These are phyloP conservation scores for Murina feae DNA, from an alignment of 2,113 vertebrate genomes.

Conservation along the genomic window DNA sequence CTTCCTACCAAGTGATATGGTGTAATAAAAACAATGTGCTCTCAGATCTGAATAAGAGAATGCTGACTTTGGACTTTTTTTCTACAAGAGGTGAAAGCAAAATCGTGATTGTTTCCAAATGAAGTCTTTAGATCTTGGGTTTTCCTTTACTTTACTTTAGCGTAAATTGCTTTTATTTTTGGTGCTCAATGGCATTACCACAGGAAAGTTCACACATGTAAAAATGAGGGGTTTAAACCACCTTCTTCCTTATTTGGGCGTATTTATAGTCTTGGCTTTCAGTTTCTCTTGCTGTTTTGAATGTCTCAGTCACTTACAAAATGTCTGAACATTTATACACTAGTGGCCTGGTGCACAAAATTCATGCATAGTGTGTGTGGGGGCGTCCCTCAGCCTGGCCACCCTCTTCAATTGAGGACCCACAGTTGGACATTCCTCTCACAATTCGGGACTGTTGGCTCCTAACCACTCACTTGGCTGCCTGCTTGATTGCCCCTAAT, in stretches of 20 bases:
- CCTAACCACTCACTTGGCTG: no score
- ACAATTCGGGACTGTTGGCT: no score
- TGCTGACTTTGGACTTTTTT: not conserved
- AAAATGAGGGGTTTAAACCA: not conserved
- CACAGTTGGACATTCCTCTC: no score
- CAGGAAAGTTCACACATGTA: not conserved
- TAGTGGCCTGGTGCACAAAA: no score
- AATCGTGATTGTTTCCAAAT: not conserved
- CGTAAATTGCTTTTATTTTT: not conserved
- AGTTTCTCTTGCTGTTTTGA: not conserved
- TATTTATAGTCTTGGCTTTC: not conserved
- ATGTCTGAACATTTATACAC: not conserved
- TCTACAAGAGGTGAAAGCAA: not conserved
- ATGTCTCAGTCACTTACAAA: conserved; percentile 21
- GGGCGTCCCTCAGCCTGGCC: no score
- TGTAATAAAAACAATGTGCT: not conserved
- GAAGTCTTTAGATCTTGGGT: not conserved
- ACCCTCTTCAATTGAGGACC: no score
- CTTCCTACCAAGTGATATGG: not conserved
- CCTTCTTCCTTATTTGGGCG: not conserved
- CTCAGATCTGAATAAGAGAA: not conserved
- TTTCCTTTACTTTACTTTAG: conserved; percentile 6
- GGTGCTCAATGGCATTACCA: not conserved
- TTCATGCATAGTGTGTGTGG: no score
- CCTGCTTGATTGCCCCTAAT: no score